phyloP scores from a whole-genome alignment of 2,888 invertebrate species.

The Harpalus rubripes region DNA sequence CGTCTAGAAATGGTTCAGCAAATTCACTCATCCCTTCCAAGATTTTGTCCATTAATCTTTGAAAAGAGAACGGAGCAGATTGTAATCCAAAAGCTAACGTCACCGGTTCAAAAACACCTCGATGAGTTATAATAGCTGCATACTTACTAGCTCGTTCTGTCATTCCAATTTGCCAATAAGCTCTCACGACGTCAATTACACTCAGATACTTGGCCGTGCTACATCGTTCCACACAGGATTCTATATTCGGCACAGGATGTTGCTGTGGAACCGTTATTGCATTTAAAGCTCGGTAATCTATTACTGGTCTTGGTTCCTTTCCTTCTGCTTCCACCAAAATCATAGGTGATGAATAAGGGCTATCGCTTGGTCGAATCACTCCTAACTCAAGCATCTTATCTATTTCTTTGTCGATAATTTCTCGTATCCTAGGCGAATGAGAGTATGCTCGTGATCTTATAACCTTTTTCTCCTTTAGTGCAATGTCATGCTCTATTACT shows the following conservation, averaged over 20 bases:
- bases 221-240: constrained; percentile 22
- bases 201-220: constrained; percentile 22
- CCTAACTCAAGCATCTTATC: constrained; percentile 48
- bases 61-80: neutral
- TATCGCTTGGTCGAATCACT: constrained; percentile 33
- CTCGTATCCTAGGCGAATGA: constrained; percentile 39
- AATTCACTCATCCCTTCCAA: neutral
- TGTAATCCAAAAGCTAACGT: neutral
- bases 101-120: too few species aligned
- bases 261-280: constrained; percentile 32
- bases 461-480: too few species aligned
- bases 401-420: constrained; percentile 44
- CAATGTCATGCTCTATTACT: constrained; percentile 1
- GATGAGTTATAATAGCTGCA: too few species aligned
- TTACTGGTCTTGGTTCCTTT: neutral
- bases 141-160: constrained; percentile 22
- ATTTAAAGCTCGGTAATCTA: constrained; percentile 28
- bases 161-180: constrained; percentile 50
- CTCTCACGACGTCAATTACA: constrained; percentile 32
- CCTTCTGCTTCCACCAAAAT: constrained; percentile 38
- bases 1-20: constrained; percentile 37
- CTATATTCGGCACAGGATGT: constrained; percentile 48
- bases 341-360: constrained; percentile 35
- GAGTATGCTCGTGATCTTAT: too few species aligned
- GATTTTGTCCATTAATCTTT: constrained; percentile 13